These are phyloP conservation scores for Platyrinchus mystaceus DNA, from an alignment of 2,797 vertebrate genomes.

Conservation along the genomic window DNA sequence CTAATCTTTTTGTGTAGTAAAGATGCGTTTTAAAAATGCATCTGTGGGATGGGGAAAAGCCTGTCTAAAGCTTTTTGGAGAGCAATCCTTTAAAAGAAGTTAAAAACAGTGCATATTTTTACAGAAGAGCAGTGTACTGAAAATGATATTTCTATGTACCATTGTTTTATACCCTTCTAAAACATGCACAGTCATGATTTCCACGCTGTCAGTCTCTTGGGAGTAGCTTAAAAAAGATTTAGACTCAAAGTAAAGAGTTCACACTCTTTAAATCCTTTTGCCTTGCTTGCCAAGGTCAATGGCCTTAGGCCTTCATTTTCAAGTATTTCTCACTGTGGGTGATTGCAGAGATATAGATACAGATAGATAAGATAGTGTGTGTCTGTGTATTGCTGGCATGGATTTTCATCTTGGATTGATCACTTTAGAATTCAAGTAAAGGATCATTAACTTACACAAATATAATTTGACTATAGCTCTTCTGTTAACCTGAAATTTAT, in stretches of 20 bases:
- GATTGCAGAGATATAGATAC: neutral
- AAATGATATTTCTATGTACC: neutral
- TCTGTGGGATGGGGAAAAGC: neutral
- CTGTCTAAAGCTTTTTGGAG: neutral
- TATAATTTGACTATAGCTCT: neutral
- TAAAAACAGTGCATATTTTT: neutral
- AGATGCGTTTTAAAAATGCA: neutral
- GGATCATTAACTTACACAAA: neutral
- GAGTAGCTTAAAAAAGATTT: conserved; percentile 27
- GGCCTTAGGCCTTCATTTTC: neutral
- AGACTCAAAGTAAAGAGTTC: neutral
- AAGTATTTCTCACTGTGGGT: neutral
- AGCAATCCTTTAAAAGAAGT: neutral
- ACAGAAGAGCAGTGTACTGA: neutral
- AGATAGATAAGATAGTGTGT: neutral
- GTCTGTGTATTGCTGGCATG: neutral
- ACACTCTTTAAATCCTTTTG: neutral
- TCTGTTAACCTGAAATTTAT: neutral
- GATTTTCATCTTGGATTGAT: neutral
- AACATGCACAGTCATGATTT: neutral
- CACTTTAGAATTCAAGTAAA: neutral
- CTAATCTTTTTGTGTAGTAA: neutral
- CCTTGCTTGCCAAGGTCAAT: neutral
- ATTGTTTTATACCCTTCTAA: neutral
- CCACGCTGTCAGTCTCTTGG: neutral